Evolutionary conservation across 1,140 invertebrate genomes (phyloP), one percentile per base, ranked within the genome.

Genomic region (Penaeus chinensis): DNA sequence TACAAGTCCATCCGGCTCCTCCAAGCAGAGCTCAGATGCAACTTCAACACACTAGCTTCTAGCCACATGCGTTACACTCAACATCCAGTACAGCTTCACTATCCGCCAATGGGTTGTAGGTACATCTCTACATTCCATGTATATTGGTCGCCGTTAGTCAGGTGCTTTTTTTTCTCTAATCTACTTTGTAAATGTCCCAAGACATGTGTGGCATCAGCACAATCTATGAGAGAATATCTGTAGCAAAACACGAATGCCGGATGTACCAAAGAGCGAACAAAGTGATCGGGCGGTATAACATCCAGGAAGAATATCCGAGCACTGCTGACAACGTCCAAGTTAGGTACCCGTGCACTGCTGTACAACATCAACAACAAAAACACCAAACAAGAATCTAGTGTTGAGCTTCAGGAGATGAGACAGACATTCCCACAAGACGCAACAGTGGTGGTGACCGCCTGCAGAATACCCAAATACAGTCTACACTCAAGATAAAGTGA

Each of bases 81-180:
- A 87, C 85, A 87, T 82, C 61, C 85, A 87, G 77, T 32, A 82
- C 69, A 82, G 81, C 85, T 80, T 82, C 80, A 87, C 85, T 87
- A 87, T 65, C 80, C 60, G 81, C 69, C 85, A 87, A 27, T 82
- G 69, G 79, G 81, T 65, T 76, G 80, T 80, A 87, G 85, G 85
- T 87, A 87, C 85, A 87, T 87, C 85, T 87, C 79, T 82, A 87
- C 85, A 87, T 87, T 87, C 85, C 65, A 74, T 54, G 54, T 54
- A 62, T 60, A 62, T 82, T 71, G 76, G 80, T 82, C 42, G 71
- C 61, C 80, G 82, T 47, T 42, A 62, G 37, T 10, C 65, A 62
- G 60, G 69, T 82, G 76, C 77, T 65, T 42, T 82, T 47, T 71
- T 62, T 54, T 82, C 79, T 76, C 80, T 24, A 27, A 54, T 63